A percentile compares a stretch with the other conserved stretches of the same genome.
Conservation (phyloP, 2,888 invertebrate genomes). For the Polydesmus complanatus region DNA sequence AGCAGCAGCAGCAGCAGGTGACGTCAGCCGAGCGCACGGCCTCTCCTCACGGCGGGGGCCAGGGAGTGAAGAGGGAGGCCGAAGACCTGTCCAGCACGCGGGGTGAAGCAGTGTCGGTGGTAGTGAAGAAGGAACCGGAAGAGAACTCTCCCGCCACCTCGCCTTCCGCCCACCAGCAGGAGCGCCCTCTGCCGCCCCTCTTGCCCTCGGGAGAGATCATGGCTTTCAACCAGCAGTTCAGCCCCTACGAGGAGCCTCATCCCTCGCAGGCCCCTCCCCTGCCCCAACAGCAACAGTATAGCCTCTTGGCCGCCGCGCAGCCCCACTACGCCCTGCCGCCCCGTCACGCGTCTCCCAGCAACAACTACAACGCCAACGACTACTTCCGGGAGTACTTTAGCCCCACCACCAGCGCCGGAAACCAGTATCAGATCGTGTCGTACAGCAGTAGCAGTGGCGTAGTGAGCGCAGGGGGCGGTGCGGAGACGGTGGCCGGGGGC, state of each 20-base stretch:
- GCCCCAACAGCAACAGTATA: slow-evolving; percentile 8
- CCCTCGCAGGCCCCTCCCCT: slow-evolving; percentile 8
- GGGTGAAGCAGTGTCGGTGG: background rate
- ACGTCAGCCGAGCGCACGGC: no score
- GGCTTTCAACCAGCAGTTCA: slow-evolving; percentile 14
- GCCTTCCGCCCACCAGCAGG: background rate
- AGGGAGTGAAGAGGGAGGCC: no score
- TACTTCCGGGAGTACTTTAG: slow-evolving; percentile 21
- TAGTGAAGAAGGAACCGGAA: slow-evolving; percentile 58
- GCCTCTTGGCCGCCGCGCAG: slow-evolving; percentile 6
- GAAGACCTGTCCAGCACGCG: no score
- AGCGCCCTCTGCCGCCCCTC: background rate
- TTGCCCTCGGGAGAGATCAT: slow-evolving; percentile 2
- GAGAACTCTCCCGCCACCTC: slow-evolving; percentile 41
- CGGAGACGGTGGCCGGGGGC: slow-evolving; percentile 3
- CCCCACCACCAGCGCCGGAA: background rate
- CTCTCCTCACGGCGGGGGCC: no score
- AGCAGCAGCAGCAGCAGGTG: background rate
- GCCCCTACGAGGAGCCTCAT: slow-evolving; percentile 2
- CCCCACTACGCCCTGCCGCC: slow-evolving; percentile 3
- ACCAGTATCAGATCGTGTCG: no score
- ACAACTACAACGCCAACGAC: slow-evolving; percentile 14
- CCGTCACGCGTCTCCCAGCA: background rate
- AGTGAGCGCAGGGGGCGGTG: background rate
- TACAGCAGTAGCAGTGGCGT: background rate